Percentiles rank a stretch among this genome's conserved stretches.
phyloP scores from a whole-genome alignment of 2,888 invertebrate species.

The Rutpela maculata region DNA sequence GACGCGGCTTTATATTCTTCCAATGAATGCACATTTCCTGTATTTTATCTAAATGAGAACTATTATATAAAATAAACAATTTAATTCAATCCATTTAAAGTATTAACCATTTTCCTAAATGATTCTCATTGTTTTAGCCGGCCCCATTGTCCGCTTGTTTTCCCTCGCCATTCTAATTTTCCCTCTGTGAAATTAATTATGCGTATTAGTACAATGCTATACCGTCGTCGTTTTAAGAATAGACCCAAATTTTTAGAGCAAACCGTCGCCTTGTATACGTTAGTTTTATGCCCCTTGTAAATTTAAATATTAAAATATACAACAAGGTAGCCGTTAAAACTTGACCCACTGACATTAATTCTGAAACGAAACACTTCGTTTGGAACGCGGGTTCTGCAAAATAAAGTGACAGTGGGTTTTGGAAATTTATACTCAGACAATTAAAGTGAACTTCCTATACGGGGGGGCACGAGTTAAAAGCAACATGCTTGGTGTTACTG shows the following conservation, averaged over 20 bases:
- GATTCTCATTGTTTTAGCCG: neutral
- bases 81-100: slow-evolving; percentile 20
- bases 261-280: slow-evolving; percentile 5
- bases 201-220: neutral
- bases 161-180: slow-evolving; percentile 9
- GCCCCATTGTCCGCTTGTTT: neutral
- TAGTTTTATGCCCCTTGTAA: slow-evolving; percentile 16
- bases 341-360: neutral
- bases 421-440: neutral
- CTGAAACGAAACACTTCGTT: neutral
- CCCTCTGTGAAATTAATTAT: slow-evolving; percentile 10
- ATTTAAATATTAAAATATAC: slow-evolving; percentile 10
- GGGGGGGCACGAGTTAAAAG: too few species aligned
- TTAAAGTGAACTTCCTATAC: neutral
- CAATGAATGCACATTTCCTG: too few species aligned
- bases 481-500: too few species aligned
- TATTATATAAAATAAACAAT: slow-evolving; percentile 7
- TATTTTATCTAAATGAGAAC: neutral
- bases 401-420: neutral
- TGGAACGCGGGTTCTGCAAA: neutral
- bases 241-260: slow-evolving; percentile 16
- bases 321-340: neutral
- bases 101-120: slow-evolving; percentile 15
- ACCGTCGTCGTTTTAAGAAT: neutral
- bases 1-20: too few species aligned